A percentile compares a stretch with the other conserved stretches of the same genome.
Evolutionary conservation across 2,888 invertebrate species (phyloP).

Genomic region (Fragum sueziense): DNA sequence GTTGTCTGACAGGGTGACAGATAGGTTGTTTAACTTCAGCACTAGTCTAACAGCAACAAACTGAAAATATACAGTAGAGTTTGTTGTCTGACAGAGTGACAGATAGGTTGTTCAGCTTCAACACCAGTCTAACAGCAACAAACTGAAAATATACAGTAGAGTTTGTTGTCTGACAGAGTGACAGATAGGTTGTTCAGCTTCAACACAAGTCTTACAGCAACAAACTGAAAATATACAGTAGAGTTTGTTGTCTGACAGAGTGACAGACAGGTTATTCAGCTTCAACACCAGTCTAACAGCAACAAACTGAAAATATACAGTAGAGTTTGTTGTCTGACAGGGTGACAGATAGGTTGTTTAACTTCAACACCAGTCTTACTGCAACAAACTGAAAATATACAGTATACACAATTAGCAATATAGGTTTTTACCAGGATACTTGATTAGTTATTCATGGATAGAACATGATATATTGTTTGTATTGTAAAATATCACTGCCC

Average conservation of each 20-base stretch:
- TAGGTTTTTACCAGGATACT: no score
- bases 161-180: conserved; percentile 86
- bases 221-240: conserved; percentile 85
- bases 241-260: conserved; percentile 86
- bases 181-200: conserved; percentile 89
- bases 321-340: conserved; percentile 85
- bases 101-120: conserved; percentile 89
- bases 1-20: conserved; percentile 88
- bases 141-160: conserved; percentile 84
- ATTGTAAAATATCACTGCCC: no score
- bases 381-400: conserved; percentile 90
- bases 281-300: conserved; percentile 91
- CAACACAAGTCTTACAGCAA: conserved; percentile 91
- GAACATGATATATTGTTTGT: no score
- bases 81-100: conserved; percentile 87
- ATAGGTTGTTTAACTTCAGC: conserved; percentile 90
- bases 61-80: conserved; percentile 81
- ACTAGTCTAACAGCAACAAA: conserved; percentile 91
- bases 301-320: conserved; percentile 85
- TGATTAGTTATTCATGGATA: no score
- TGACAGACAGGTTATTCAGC: conserved; percentile 88
- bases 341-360: conserved; percentile 89
- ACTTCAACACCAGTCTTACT: conserved; percentile 89
- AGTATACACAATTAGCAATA: no score
- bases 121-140: conserved; percentile 90